phyloP scores from a whole-genome alignment of 1,140 invertebrate genomes.

The Heterodera schachtii region DNA sequence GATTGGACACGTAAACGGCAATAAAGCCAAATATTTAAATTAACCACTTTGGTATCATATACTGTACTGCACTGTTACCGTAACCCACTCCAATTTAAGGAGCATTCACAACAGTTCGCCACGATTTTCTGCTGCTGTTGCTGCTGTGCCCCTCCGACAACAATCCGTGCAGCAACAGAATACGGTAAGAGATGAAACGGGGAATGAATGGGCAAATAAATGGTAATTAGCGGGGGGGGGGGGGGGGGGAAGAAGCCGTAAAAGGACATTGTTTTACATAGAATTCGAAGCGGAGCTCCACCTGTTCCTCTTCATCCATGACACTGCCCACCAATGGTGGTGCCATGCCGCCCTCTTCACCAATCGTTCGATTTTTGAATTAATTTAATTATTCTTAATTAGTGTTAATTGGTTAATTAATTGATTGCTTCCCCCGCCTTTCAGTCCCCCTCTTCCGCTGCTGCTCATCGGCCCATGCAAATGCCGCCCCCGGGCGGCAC shows the following conservation, averaged over 20 bases:
- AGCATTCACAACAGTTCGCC: neutral
- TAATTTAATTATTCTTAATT: neutral
- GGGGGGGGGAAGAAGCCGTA: neutral
- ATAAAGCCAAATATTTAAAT: too few relatives aligned
- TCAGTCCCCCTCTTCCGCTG: too few relatives aligned
- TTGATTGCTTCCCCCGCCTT: neutral
- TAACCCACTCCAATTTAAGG: too few relatives aligned
- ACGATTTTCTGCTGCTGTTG: neutral
- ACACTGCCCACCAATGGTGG: neutral
- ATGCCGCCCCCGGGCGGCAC: slow-evolving; percentile 7
- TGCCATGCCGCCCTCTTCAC: too few relatives aligned
- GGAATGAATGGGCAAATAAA: too few relatives aligned
- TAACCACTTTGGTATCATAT: too few relatives aligned
- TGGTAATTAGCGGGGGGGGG: too few relatives aligned
- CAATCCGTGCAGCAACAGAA: neutral
- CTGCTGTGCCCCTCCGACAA: neutral
- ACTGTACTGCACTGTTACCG: too few relatives aligned
- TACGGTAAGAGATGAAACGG: neutral
- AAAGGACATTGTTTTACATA: neutral
- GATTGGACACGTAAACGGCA: too few relatives aligned
- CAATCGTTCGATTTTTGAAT: too few relatives aligned
- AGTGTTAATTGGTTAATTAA: neutral
- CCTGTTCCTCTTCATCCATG: slow-evolving; percentile 24
- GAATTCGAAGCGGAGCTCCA: slow-evolving; percentile 16
- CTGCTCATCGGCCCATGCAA: neutral